These are phyloP conservation scores for Zygothrica quintamaculata DNA, from an alignment of 2,888 invertebrate species.

Conservation along the genomic window DNA sequence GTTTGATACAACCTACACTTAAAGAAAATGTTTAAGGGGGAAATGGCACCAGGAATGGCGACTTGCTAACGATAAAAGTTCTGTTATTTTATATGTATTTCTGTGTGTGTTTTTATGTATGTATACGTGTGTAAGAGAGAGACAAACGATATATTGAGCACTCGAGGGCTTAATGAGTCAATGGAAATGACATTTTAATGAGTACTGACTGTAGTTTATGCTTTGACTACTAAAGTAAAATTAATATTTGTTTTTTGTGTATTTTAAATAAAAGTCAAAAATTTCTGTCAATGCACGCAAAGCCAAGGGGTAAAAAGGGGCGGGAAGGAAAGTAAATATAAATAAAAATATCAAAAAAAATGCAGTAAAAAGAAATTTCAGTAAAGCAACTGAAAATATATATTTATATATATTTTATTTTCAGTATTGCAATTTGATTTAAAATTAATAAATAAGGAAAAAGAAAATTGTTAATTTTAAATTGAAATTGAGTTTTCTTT, in stretches of 20 bases:
- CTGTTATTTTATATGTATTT: constrained; percentile 26
- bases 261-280: constrained; percentile 16
- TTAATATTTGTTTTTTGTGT: constrained; percentile 35
- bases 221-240: constrained; percentile 25
- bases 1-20: constrained; percentile 66
- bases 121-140: constrained; percentile 16
- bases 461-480: no score
- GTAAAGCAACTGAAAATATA: no score
- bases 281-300: constrained; percentile 46
- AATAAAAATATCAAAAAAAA: constrained; percentile 3
- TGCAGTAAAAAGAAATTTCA: constrained; percentile 3
- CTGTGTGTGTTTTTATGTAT: constrained; percentile 15
- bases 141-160: no score
- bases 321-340: constrained; percentile 1
- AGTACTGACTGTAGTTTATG: constrained; percentile 38
- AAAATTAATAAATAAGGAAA: no score
- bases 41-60: constrained; percentile 35
- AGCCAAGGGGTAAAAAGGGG: constrained; percentile 26
- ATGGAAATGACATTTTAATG: constrained; percentile 47
- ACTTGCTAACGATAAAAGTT: constrained; percentile 44
- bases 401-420: no score
- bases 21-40: constrained; percentile 30
- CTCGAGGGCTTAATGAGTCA: constrained; percentile 28
- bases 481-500: constrained; percentile 1
- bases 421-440: constrained; percentile 4